A percentile compares a stretch with the other conserved stretches of the same genome.
Evolutionary conservation across 2,113 vertebrate species (phyloP).

Genomic region (Corythoichthys haematopterus): DNA sequence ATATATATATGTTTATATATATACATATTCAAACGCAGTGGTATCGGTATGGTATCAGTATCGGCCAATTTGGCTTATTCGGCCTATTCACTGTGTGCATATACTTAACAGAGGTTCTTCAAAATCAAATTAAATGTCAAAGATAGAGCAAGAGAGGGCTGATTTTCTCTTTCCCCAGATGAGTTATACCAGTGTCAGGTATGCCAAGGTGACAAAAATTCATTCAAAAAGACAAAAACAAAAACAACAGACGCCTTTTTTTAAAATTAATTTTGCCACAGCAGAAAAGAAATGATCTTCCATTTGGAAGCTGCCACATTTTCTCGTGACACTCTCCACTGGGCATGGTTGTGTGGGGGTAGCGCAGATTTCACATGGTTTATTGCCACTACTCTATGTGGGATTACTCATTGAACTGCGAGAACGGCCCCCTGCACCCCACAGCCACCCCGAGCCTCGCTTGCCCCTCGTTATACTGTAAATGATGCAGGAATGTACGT

Average conservation of each 20-base stretch:
- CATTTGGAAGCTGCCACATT: constrained; percentile 35
- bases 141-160: background rate
- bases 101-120: background rate
- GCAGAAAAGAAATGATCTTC: constrained; percentile 30
- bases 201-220: background rate
- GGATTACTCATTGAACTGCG: constrained; percentile 72
- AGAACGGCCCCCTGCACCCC: constrained; percentile 48
- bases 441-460: constrained; percentile 44
- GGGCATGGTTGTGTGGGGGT: constrained; percentile 41
- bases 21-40: too few species aligned
- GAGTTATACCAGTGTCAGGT: background rate
- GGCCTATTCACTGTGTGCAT: too few species aligned
- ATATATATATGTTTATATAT: too few species aligned
- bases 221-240: background rate
- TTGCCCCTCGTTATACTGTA: constrained; percentile 22
- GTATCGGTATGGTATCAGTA: too few species aligned
- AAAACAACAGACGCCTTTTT: background rate
- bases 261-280: constrained; percentile 8
- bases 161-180: background rate
- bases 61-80: too few species aligned
- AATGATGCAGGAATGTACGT: constrained; percentile 63
- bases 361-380: constrained; percentile 64
- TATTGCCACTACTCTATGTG: constrained; percentile 65
- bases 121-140: background rate
- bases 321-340: constrained; percentile 39